Percentiles rank a stretch among this genome's conserved stretches.
Conservation (phyloP, 2,888 invertebrate species). For the Parasteatoda lunata region DNA sequence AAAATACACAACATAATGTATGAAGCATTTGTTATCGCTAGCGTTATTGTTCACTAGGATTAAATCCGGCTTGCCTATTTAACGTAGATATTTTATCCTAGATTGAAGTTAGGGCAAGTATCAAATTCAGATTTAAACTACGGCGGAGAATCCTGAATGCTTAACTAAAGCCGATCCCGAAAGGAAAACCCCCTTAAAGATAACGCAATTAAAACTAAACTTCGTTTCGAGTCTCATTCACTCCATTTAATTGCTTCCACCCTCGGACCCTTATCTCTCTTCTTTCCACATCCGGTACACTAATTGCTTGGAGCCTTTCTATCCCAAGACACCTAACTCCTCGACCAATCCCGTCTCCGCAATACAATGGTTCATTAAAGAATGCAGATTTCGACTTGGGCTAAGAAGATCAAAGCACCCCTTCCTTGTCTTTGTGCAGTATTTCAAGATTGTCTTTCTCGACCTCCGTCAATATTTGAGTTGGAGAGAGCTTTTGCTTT, state of each 20-base stretch:
- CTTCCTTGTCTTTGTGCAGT: slow-evolving; percentile 2
- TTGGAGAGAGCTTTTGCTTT: slow-evolving; percentile 5
- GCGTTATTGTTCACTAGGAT: no score
- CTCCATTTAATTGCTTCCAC: slow-evolving; percentile 26
- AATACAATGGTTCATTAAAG: slow-evolving; percentile 34
- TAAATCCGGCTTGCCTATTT: no score
- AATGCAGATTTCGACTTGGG: slow-evolving; percentile 18
- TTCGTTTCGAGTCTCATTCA: slow-evolving; percentile 11
- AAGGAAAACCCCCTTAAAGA: neutral
- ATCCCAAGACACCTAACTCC: slow-evolving; percentile 5
- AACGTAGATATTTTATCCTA: no score
- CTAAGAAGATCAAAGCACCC: slow-evolving; percentile 13
- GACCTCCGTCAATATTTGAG: slow-evolving; percentile 29
- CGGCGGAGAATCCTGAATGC: neutral
- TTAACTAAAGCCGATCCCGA: neutral
- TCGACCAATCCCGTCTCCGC: neutral
- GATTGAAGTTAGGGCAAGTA: neutral
- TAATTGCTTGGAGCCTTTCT: slow-evolving; percentile 8
- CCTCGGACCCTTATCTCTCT: neutral
- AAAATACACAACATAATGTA: no score
- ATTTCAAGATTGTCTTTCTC: slow-evolving; percentile 6
- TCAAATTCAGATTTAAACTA: slow-evolving; percentile 1
- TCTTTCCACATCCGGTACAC: neutral
- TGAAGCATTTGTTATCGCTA: no score
- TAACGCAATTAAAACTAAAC: slow-evolving; percentile 30